Percentiles rank a stretch among this genome's conserved stretches.
These are phyloP conservation scores for Didymodactylos carnosus DNA, from an alignment of 2,888 invertebrate species.

Conservation along the genomic window DNA sequence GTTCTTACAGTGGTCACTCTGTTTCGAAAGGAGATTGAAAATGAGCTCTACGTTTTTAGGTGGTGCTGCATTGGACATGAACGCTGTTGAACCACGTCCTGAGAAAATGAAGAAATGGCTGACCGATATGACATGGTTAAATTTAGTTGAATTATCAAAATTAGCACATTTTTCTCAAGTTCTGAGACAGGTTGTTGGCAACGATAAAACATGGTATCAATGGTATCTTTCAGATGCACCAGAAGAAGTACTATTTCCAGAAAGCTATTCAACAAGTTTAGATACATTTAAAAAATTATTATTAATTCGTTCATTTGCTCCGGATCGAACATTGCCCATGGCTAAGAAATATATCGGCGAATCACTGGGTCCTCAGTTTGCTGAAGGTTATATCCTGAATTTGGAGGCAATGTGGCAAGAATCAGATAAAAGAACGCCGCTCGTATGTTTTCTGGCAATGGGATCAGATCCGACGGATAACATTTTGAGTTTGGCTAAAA, in stretches of 20 bases:
- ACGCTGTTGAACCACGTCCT: slow-evolving; percentile 30
- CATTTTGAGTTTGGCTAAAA: slow-evolving; percentile 63
- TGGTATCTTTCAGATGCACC: slow-evolving; percentile 36
- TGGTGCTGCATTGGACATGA: slow-evolving; percentile 35
- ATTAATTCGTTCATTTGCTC: slow-evolving; percentile 32
- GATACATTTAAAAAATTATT: slow-evolving; percentile 32
- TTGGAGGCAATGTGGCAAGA: slow-evolving; percentile 71
- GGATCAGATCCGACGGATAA: slow-evolving; percentile 92
- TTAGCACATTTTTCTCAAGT: slow-evolving; percentile 34
- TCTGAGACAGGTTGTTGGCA: slow-evolving; percentile 27
- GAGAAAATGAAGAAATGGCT: slow-evolving; percentile 35
- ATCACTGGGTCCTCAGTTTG: slow-evolving; percentile 36
- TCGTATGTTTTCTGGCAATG: slow-evolving; percentile 75
- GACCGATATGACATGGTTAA: slow-evolving; percentile 35
- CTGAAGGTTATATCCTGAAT: slow-evolving; percentile 74
- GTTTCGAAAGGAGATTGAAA: background rate
- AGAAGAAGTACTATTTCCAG: slow-evolving; percentile 31
- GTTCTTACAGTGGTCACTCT: background rate
- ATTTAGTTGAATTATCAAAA: slow-evolving; percentile 33
- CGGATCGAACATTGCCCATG: slow-evolving; percentile 34
- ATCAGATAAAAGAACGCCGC: slow-evolving; percentile 64
- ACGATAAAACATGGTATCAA: slow-evolving; percentile 35
- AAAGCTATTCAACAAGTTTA: slow-evolving; percentile 30
- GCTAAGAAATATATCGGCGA: slow-evolving; percentile 33
- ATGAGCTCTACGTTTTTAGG: too few relatives aligned